Percentiles rank a stretch among this genome's conserved stretches.
These are phyloP conservation scores for Oppia nitens DNA, from an alignment of 1,140 invertebrate genomes.

Conservation along the genomic window DNA sequence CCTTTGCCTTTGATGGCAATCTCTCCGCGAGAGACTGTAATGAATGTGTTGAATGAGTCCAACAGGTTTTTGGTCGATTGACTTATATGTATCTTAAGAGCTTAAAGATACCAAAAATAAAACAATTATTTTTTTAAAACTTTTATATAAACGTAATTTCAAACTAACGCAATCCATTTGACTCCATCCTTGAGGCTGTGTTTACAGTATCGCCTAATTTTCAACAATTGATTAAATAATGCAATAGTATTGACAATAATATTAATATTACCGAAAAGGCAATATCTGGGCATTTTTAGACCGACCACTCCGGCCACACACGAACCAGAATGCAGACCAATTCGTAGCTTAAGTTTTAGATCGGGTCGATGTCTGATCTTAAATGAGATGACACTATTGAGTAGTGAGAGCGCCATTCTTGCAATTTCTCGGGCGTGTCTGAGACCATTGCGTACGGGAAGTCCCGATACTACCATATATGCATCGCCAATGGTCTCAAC, in stretches of 20 bases:
- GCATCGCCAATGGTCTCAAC: conserved; percentile 94
- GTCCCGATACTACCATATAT: conserved; percentile 71
- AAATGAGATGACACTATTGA: conserved; percentile 75
- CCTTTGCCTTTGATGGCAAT: too few relatives aligned
- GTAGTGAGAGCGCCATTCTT: conserved; percentile 79
- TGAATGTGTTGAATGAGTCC: too few relatives aligned
- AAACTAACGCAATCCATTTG: conserved; percentile 68
- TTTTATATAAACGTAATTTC: too few relatives aligned
- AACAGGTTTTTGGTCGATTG: too few relatives aligned
- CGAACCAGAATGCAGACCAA: conserved; percentile 79
- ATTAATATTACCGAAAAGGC: too few relatives aligned
- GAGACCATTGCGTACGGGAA: conserved; percentile 74
- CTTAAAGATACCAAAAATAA: too few relatives aligned
- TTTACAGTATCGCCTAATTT: conserved; percentile 28
- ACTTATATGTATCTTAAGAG: too few relatives aligned
- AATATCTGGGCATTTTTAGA: conserved; percentile 58
- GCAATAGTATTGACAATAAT: too few relatives aligned
- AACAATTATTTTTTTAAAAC: too few relatives aligned
- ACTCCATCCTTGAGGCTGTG: conserved; percentile 69
- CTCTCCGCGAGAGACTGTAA: too few relatives aligned
- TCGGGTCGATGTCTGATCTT: conserved; percentile 77
- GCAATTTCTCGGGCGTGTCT: conserved; percentile 87
- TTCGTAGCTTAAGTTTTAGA: conserved; percentile 75
- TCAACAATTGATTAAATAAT: too few relatives aligned
- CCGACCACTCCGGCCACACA: conserved; percentile 89